A percentile compares a stretch with the other conserved stretches of the same genome.
These are phyloP conservation scores for Acrobasis suavella DNA, from an alignment of 2,888 invertebrate genomes.

Conservation along the genomic window DNA sequence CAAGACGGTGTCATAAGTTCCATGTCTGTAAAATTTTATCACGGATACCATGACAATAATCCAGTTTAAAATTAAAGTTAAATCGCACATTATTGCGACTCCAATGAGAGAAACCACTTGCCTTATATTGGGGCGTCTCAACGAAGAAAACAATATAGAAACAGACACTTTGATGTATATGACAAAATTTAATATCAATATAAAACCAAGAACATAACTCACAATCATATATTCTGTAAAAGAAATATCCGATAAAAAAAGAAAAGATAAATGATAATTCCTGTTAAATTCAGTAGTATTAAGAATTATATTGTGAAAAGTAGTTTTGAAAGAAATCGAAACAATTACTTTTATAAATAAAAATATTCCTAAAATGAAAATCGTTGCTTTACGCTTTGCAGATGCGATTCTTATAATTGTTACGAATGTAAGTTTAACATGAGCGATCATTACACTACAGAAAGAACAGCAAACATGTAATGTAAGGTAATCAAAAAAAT, in stretches of 20 bases:
- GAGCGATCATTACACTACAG: too few species aligned
- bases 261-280: neutral
- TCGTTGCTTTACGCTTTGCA: neutral
- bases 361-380: neutral
- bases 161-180: neutral
- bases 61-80: conserved; percentile 1
- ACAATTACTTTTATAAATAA: neutral
- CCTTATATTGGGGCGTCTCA: neutral
- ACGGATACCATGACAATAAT: neutral
- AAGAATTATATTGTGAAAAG: too few species aligned
- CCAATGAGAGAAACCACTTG: conserved; percentile 3
- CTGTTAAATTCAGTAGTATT: too few species aligned
- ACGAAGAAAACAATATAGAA: neutral
- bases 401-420: neutral
- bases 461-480: too few species aligned
- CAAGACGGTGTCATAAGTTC: neutral
- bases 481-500: neutral
- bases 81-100: neutral
- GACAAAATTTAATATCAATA: neutral
- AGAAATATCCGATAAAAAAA: neutral
- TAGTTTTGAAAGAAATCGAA: too few species aligned
- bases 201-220: neutral
- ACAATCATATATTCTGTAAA: neutral
- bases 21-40: too few species aligned
- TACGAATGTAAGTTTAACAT: neutral